Evolutionary conservation across 2,888 invertebrate species (phyloP).

Genomic region (Silvanus unidentatus): DNA sequence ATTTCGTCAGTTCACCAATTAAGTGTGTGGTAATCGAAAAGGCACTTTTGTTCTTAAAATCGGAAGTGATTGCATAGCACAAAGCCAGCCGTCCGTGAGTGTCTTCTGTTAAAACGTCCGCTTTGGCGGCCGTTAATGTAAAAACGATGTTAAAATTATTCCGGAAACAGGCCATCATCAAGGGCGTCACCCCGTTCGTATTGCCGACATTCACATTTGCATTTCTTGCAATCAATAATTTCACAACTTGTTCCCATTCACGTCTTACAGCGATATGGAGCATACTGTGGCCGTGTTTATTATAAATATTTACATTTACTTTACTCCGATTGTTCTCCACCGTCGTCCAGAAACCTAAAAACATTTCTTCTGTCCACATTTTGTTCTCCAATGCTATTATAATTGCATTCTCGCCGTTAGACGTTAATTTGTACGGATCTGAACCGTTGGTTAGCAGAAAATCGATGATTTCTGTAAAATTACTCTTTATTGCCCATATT

Average conservation of each 20-base stretch:
- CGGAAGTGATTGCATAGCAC: constrained; percentile 41
- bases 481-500: constrained; percentile 44
- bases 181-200: constrained; percentile 40
- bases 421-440: constrained; percentile 35
- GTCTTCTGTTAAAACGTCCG: constrained; percentile 38
- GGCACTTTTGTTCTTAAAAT: constrained; percentile 31
- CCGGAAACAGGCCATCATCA: constrained; percentile 43
- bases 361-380: constrained; percentile 43
- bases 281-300: constrained; percentile 40
- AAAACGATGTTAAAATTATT: constrained; percentile 36
- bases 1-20: constrained; percentile 26
- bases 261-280: constrained; percentile 42
- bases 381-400: constrained; percentile 40
- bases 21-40: constrained; percentile 33
- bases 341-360: constrained; percentile 39
- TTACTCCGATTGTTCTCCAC: constrained; percentile 29
- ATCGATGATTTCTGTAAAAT: constrained; percentile 39
- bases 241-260: constrained; percentile 40
- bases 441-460: constrained; percentile 41
- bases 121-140: constrained; percentile 32
- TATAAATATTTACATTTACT: constrained; percentile 38
- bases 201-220: constrained; percentile 36
- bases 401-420: constrained; percentile 39
- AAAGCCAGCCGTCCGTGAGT: constrained; percentile 40
- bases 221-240: constrained; percentile 34